phyloP scores from a whole-genome alignment of 2,888 invertebrate species.

The Gerosis bhagava region DNA sequence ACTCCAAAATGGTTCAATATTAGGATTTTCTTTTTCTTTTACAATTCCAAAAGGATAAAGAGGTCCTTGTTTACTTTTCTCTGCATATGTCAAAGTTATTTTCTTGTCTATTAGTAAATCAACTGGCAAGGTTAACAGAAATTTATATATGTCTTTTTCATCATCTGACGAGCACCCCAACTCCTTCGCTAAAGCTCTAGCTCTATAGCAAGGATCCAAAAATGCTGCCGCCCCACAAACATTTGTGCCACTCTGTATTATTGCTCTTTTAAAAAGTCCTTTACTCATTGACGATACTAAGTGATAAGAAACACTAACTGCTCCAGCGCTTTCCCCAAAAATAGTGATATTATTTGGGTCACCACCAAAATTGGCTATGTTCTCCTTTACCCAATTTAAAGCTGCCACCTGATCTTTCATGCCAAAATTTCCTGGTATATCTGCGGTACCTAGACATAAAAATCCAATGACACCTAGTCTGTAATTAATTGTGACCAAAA shows the following conservation, averaged over 20 bases:
- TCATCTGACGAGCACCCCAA: slow-evolving; percentile 53
- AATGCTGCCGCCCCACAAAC: slow-evolving; percentile 23
- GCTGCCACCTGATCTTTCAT: slow-evolving; percentile 60
- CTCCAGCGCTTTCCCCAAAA: slow-evolving; percentile 53
- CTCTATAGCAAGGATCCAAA: slow-evolving; percentile 31
- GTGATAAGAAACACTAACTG: slow-evolving; percentile 47
- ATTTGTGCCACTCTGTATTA: slow-evolving; percentile 37
- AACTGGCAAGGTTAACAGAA: slow-evolving; percentile 50
- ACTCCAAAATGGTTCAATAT: slow-evolving; percentile 50
- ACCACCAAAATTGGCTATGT: slow-evolving; percentile 56
- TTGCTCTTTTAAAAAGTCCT: slow-evolving; percentile 41
- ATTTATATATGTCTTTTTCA: slow-evolving; percentile 49
- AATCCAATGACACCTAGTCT: slow-evolving; percentile 49
- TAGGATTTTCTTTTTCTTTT: slow-evolving; percentile 51
- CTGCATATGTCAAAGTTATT: slow-evolving; percentile 36
- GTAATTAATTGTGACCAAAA: slow-evolving; percentile 63
- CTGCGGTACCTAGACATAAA: slow-evolving; percentile 47
- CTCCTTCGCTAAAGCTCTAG: slow-evolving; percentile 49
- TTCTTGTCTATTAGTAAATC: slow-evolving; percentile 41
- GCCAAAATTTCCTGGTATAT: slow-evolving; percentile 59
- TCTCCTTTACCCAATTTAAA: slow-evolving; percentile 44
- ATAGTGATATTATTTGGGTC: slow-evolving; percentile 60
- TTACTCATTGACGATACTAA: slow-evolving; percentile 44
- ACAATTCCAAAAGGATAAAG: slow-evolving; percentile 42
- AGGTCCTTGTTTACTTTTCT: slow-evolving; percentile 33